A percentile compares a stretch with the other conserved stretches of the same genome.
Evolutionary conservation across 2,113 vertebrate genomes (phyloP).

Genomic region (Antigone vipio): DNA sequence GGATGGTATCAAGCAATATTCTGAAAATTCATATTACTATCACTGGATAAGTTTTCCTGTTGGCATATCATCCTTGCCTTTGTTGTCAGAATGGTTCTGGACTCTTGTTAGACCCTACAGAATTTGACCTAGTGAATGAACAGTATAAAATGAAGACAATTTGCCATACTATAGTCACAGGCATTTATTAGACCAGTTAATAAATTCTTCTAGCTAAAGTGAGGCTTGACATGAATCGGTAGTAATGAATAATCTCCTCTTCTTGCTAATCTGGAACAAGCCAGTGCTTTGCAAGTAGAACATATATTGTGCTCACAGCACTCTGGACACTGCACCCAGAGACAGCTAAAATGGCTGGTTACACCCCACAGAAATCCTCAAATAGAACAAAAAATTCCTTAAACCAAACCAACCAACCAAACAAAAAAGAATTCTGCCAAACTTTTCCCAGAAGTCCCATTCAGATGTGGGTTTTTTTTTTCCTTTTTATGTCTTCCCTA

Average conservation of each 20-base stretch:
- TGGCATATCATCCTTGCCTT: neutral
- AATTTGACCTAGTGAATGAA: neutral
- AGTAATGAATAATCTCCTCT: neutral
- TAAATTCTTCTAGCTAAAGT: neutral
- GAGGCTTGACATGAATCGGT: neutral
- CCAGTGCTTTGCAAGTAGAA: neutral
- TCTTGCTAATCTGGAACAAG: neutral
- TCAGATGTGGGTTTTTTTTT: neutral
- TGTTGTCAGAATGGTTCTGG: neutral
- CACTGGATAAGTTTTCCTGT: neutral
- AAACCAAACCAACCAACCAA: neutral
- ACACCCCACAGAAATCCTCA: neutral
- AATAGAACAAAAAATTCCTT: neutral
- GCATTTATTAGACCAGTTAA: neutral
- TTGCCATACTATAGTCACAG: neutral
- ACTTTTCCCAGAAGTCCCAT: neutral
- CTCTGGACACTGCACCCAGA: neutral
- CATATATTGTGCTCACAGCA: neutral
- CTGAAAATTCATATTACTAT: neutral
- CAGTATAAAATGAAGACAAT: neutral
- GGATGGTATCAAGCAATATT: neutral
- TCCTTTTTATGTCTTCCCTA: neutral
- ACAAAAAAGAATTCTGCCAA: neutral
- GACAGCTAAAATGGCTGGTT: neutral
- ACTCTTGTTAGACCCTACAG: neutral